Evolutionary conservation across 1,140 invertebrate genomes (phyloP).

Genomic region (Sogatella furcifera): DNA sequence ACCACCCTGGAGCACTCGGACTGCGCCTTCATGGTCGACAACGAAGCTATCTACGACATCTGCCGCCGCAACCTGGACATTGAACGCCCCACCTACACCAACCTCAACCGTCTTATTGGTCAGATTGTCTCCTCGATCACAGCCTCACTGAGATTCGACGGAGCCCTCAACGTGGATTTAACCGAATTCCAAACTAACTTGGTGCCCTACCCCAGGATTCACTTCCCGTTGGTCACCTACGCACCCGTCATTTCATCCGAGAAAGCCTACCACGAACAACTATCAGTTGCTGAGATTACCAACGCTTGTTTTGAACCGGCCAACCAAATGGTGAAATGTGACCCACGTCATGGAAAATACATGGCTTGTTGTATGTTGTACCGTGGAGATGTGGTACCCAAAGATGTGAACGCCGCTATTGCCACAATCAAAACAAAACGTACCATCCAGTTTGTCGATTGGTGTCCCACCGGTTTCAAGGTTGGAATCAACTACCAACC

Average conservation of each 20-base stretch:
- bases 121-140: slow-evolving; percentile 52
- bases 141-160: slow-evolving; percentile 64
- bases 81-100: slow-evolving; percentile 51
- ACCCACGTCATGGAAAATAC: slow-evolving; percentile 66
- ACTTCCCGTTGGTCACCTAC: slow-evolving; percentile 57
- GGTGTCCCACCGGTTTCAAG: slow-evolving; percentile 53
- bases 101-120: slow-evolving; percentile 48
- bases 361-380: slow-evolving; percentile 85
- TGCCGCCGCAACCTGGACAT: slow-evolving; percentile 50
- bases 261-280: slow-evolving; percentile 49
- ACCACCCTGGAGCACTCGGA: slow-evolving; percentile 57
- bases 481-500: slow-evolving; percentile 75
- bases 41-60: slow-evolving; percentile 62
- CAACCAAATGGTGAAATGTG: slow-evolving; percentile 78
- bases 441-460: slow-evolving; percentile 49
- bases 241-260: slow-evolving; percentile 50
- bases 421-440: slow-evolving; percentile 57
- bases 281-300: slow-evolving; percentile 52
- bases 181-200: slow-evolving; percentile 85
- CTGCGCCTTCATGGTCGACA: slow-evolving; percentile 58
- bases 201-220: slow-evolving; percentile 75
- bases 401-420: slow-evolving; percentile 63
- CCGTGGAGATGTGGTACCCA: slow-evolving; percentile 52
- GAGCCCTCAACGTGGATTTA: slow-evolving; percentile 78
- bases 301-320: slow-evolving; percentile 58